Percentiles rank a stretch among this genome's conserved stretches.
Conservation (phyloP, 2,888 invertebrate genomes). For the Dusona sp. region DNA sequence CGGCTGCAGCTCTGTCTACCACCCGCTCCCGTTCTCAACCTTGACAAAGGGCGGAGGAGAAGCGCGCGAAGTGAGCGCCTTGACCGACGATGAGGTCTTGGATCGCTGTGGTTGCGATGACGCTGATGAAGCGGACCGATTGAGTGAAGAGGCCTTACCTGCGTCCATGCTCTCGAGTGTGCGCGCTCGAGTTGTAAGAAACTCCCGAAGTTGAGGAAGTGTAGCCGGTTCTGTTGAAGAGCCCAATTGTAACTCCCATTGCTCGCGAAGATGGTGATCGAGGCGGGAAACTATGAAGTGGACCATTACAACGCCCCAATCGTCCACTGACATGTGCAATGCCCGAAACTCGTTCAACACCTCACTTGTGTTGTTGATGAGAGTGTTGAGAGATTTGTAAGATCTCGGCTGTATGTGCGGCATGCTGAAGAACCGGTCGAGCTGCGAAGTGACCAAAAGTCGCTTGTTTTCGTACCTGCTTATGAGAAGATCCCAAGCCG, state of each 20-base stretch:
- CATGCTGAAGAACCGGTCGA: constrained; percentile 11
- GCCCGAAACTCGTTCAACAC: neutral
- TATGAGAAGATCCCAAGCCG: constrained; percentile 29
- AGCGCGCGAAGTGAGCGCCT: too few relatives aligned
- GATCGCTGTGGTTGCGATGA: too few relatives aligned
- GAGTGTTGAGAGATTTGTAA: neutral
- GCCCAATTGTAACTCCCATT: neutral
- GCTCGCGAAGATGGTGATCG: neutral
- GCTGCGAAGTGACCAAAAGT: constrained; percentile 15
- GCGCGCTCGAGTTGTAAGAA: neutral
- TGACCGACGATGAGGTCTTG: too few relatives aligned
- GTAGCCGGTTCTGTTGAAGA: neutral
- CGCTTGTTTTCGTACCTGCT: constrained; percentile 36
- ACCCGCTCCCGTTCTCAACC: too few relatives aligned
- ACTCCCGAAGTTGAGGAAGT: neutral
- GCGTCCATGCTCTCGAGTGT: neutral
- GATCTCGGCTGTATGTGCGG: neutral
- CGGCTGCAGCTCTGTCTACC: neutral
- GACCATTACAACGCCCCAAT: neutral
- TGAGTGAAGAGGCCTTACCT: neutral
- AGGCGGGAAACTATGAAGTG: neutral
- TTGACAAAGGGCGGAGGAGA: too few relatives aligned
- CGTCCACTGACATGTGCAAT: neutral
- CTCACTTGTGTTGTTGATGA: constrained; percentile 10
- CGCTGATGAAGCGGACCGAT: neutral